Conservation (phyloP, 2,888 invertebrate species). For the Apodemia duryi region DNA sequence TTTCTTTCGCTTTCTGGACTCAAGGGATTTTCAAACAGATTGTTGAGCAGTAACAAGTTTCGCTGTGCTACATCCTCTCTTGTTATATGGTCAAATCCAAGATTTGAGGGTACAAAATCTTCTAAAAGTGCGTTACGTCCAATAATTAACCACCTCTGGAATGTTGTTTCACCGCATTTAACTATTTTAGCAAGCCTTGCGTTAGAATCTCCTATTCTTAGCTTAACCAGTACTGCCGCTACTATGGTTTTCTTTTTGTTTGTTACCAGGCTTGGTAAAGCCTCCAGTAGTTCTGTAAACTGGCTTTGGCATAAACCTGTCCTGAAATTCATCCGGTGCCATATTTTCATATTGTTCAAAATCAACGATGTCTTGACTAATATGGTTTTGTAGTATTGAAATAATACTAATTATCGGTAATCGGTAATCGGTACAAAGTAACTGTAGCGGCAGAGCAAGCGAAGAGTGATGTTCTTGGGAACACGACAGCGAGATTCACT, state of each 20-base stretch:
- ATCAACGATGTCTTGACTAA: conserved; percentile 20
- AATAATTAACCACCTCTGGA: conserved; percentile 17
- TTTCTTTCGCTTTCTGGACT: conserved; percentile 19
- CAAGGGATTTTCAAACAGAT: conserved; percentile 18
- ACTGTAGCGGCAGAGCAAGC: conserved; percentile 22
- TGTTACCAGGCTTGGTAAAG: background rate
- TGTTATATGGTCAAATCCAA: conserved; percentile 15
- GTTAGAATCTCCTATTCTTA: conserved; percentile 20
- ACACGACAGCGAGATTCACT: conserved; percentile 22
- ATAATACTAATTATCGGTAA: conserved; percentile 21
- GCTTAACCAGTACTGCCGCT: conserved; percentile 17
- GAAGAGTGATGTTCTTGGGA: conserved; percentile 23
- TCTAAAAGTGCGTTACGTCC: conserved; percentile 16
- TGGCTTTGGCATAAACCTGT: background rate
- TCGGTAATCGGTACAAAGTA: conserved; percentile 21
- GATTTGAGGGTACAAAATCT: conserved; percentile 13
- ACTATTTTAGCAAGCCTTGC: conserved; percentile 21
- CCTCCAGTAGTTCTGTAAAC: background rate
- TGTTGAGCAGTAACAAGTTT: conserved; percentile 17
- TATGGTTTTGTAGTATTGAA: conserved; percentile 22
- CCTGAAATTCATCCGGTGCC: conserved; percentile 2
- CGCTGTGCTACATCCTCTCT: conserved; percentile 22
- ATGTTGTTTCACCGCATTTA: conserved; percentile 21
- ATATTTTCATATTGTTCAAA: conserved; percentile 18
- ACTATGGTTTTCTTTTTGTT: background rate